phyloP scores from a whole-genome alignment of 2,797 vertebrate species.

The Cuculus canorus region DNA sequence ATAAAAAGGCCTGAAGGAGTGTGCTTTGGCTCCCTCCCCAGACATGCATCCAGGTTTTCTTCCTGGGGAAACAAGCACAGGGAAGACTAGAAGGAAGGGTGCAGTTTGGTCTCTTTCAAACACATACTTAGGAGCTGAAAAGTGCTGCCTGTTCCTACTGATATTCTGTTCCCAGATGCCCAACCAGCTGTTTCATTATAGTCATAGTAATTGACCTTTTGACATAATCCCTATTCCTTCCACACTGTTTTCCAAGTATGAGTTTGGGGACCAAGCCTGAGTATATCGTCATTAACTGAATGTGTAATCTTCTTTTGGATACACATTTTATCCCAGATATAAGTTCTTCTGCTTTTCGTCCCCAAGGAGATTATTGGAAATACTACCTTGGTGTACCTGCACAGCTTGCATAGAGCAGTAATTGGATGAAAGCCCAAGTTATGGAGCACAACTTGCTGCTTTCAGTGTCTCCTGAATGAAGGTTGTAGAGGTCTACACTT shows the following conservation, averaged over 20 bases:
- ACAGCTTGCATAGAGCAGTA: not conserved
- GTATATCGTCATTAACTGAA: not conserved
- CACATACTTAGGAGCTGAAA: not conserved
- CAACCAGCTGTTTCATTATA: not conserved
- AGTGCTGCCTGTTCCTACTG: not conserved
- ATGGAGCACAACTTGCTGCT: not conserved
- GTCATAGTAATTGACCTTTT: not conserved
- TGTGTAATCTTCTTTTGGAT: not conserved
- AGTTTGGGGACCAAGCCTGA: not conserved
- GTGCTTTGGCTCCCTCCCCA: not conserved
- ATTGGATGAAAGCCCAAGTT: not conserved
- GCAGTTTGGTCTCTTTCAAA: not conserved
- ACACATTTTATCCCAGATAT: not conserved
- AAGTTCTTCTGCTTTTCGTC: not conserved
- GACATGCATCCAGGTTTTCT: not conserved
- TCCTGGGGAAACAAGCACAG: not conserved
- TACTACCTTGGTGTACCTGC: not conserved
- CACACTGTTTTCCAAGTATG: not conserved
- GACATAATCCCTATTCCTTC: not conserved
- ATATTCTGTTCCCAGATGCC: not conserved
- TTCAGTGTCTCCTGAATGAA: not conserved
- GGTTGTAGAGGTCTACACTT: not conserved
- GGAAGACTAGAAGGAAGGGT: not conserved
- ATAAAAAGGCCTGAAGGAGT: not conserved
- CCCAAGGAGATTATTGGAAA: not conserved